Conservation (phyloP, 2,113 vertebrate species). For the Rhabdornis inornatus region DNA sequence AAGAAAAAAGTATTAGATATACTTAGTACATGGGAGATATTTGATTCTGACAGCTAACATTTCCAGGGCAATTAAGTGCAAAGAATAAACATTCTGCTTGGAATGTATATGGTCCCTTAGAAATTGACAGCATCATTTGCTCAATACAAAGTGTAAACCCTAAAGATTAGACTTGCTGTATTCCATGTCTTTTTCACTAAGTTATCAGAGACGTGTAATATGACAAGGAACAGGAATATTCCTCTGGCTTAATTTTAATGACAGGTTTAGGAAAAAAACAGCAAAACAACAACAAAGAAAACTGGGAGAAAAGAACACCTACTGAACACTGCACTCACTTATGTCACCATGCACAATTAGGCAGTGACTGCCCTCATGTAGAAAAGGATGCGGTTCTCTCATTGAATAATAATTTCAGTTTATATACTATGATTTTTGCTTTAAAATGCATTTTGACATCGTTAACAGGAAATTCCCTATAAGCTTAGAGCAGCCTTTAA, state of each 20-base stretch:
- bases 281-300: background rate
- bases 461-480: background rate
- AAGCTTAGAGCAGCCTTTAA: background rate
- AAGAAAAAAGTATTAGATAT: background rate
- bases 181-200: background rate
- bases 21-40: background rate
- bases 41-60: background rate
- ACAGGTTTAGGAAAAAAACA: background rate
- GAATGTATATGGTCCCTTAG: background rate
- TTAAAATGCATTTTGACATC: background rate
- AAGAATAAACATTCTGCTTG: background rate
- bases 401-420: background rate
- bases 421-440: background rate
- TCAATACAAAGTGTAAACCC: background rate
- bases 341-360: background rate
- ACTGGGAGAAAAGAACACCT: background rate
- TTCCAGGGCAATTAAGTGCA: background rate
- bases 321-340: background rate
- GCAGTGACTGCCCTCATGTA: background rate
- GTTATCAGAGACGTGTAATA: background rate
- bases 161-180: background rate
- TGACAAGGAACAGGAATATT: background rate
- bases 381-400: background rate
- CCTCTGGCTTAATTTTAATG: background rate
- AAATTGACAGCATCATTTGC: background rate